Base-by-base conservation (phyloP, 2,888 invertebrate genomes). In the Lasioglossum leucozonium region DNA sequence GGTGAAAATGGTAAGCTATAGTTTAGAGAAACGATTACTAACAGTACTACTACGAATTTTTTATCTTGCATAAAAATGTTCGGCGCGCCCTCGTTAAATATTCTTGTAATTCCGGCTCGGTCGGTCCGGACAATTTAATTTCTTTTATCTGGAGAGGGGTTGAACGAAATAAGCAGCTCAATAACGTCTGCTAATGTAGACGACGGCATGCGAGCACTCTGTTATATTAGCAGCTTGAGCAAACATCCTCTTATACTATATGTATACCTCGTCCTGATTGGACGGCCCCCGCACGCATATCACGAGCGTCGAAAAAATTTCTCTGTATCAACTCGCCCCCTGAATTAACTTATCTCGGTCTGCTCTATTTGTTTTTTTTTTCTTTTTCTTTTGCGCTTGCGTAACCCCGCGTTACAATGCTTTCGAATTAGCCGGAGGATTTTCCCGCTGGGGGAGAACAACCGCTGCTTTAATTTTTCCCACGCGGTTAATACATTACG, bases 141-240 rank as follows among this genome's bases (percentile, higher is more conserved):
- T 26, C 26, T 26, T 58, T 58, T 58, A 16, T 58, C 58, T 58
- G 26, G 5, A 26, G 5, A 26, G 26, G 5, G 58, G 13, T 13
- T n/a, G 58, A 26, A 58, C 5, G 4, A 26, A 26, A 26, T 58
- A 58, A 58, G 26, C 26, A 58, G 13, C 26, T 26, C 26, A 26
- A 58, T 58, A 58, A 58, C 4, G 26, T 58, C 26, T 26, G 58
- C 26, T 58, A 58, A 58, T 58, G 58, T 58, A 11, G 58, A 26
- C 13, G 58, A 58, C 2, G 26, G 58, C 58, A 58, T 26, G 26
- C 58, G 58, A 58, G 58, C 58, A 58, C 58, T 58, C 58, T 58
- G 58, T 58, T 58, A 58, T 58, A 58, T 58, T 58, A 58, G 58
- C 58, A 13, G 58, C 58, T 26, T 58, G 58, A 58, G 26, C 26